These are phyloP conservation scores for Paramacrobiotus metropolitanus DNA, from an alignment of 1,140 invertebrate species.

Conservation along the genomic window DNA sequence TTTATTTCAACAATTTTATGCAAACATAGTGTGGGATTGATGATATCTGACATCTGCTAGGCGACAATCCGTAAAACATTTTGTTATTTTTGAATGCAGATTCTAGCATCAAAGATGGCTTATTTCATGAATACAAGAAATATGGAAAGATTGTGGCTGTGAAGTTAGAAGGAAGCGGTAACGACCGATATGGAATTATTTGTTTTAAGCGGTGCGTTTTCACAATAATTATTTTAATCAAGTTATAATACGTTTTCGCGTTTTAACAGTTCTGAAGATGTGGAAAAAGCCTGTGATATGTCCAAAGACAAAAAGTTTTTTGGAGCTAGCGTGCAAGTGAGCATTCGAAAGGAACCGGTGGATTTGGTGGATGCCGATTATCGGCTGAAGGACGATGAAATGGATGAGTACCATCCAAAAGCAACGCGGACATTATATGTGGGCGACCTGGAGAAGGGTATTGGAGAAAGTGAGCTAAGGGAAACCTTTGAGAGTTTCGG, in stretches of 20 bases:
- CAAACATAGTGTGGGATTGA: constrained; percentile 8
- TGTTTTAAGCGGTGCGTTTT: constrained; percentile 68
- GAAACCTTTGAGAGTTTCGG: constrained; percentile 81
- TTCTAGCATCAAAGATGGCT: constrained; percentile 78
- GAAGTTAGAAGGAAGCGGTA: constrained; percentile 54
- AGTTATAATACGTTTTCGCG: not conserved
- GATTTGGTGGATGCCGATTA: not conserved
- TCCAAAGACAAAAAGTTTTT: constrained; percentile 89
- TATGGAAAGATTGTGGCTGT: constrained; percentile 90
- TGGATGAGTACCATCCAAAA: constrained; percentile 85
- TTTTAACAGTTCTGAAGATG: constrained; percentile 47
- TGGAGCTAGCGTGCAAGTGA: constrained; percentile 30
- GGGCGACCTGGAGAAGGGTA: constrained; percentile 80
- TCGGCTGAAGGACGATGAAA: constrained; percentile 45
- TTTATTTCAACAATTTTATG: constrained; percentile 7
- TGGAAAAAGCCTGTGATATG: constrained; percentile 74
- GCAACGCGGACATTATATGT: constrained; percentile 63
- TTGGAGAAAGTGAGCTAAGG: constrained; percentile 57
- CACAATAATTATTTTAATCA: not conserved
- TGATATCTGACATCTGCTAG: too few relatives aligned
- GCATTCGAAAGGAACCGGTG: constrained; percentile 16
- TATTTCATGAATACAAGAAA: constrained; percentile 96
- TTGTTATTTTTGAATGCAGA: constrained; percentile 33
- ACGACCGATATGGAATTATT: constrained; percentile 57
- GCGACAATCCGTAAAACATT: too few relatives aligned